A percentile compares a stretch with the other conserved stretches of the same genome.
Evolutionary conservation across 2,888 invertebrate genomes (phyloP).

Genomic region (Carcina quercana): DNA sequence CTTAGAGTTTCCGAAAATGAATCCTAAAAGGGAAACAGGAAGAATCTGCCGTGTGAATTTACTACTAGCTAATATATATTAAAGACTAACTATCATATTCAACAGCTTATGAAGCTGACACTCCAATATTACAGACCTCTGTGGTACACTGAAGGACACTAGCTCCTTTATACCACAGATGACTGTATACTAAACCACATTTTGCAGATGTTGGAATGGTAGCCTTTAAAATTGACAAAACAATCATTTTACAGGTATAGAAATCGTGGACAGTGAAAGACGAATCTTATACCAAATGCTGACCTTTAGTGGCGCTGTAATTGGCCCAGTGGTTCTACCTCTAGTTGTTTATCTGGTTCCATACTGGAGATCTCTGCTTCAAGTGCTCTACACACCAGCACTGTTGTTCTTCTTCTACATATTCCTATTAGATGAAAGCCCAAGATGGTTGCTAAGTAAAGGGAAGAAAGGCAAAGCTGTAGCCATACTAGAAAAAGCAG

Average conservation of each 20-base stretch:
- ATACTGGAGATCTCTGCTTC: conserved; percentile 80
- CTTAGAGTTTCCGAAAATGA: too few relatives aligned
- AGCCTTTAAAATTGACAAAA: too few relatives aligned
- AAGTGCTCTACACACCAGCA: conserved; percentile 80
- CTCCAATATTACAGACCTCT: too few relatives aligned
- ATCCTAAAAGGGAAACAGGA: too few relatives aligned
- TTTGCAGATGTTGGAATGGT: too few relatives aligned
- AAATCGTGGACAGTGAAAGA: conserved; percentile 45
- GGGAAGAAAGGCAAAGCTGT: conserved; percentile 78
- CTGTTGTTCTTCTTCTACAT: conserved; percentile 78
- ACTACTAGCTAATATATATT: too few relatives aligned
- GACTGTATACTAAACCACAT: too few relatives aligned
- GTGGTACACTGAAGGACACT: too few relatives aligned
- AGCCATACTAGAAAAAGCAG: conserved; percentile 75
- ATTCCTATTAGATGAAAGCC: conserved; percentile 81
- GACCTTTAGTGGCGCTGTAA: conserved; percentile 31
- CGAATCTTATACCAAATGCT: conserved; percentile 41
- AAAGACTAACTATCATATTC: too few relatives aligned
- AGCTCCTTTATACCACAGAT: too few relatives aligned
- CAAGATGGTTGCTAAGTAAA: conserved; percentile 85
- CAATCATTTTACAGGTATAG: conserved; percentile 53
- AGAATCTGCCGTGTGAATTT: too few relatives aligned
- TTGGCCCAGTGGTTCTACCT: conserved; percentile 35
- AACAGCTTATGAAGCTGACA: too few relatives aligned
- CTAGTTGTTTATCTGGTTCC: conserved; percentile 55